Percentiles rank a stretch among this genome's conserved stretches.
phyloP scores from a whole-genome alignment of 92 coral and sea anemone genomes.

The Siderastrea radians region DNA sequence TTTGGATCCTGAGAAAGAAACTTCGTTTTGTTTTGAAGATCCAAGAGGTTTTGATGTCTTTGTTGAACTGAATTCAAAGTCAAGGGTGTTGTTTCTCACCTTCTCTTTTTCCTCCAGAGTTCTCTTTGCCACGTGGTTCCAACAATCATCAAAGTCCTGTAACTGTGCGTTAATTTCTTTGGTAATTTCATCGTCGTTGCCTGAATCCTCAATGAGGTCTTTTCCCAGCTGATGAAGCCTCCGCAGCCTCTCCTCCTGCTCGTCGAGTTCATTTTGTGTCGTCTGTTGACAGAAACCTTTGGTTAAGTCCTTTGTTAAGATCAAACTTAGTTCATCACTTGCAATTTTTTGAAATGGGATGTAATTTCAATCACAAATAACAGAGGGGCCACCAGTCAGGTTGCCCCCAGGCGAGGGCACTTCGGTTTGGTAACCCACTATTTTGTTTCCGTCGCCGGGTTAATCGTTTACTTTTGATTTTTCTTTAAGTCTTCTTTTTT shows the following conservation, averaged over 20 bases:
- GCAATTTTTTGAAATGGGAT: too few species aligned
- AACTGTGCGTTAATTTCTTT: slow-evolving; percentile 83
- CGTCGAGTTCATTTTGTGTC: slow-evolving; percentile 79
- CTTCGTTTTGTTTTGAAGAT: too few species aligned
- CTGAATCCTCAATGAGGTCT: slow-evolving; percentile 72
- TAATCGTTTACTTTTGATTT: not conserved
- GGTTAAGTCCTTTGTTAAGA: too few species aligned
- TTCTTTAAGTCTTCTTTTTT: not conserved
- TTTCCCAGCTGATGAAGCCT: slow-evolving; percentile 76
- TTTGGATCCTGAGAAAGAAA: too few species aligned
- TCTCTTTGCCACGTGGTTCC: slow-evolving; percentile 87
- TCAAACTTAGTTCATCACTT: too few species aligned
- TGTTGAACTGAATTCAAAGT: not conserved
- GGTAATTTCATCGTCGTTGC: slow-evolving; percentile 66
- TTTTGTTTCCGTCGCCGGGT: too few species aligned
- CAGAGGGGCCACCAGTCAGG: too few species aligned
- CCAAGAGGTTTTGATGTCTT: not conserved
- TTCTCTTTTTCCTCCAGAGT: slow-evolving; percentile 85
- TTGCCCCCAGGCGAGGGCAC: too few species aligned
- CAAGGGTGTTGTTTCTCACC: slow-evolving; percentile 47
- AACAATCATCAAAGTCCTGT: slow-evolving; percentile 90
- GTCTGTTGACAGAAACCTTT: slow-evolving; percentile 38
- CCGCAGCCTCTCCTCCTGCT: slow-evolving; percentile 77
- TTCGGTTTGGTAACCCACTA: too few species aligned
- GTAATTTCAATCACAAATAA: not conserved